Percentiles rank a stretch among this genome's conserved stretches.
phyloP scores from a whole-genome alignment of 2,797 vertebrate species.

The Pachyuromys duprasi region DNA sequence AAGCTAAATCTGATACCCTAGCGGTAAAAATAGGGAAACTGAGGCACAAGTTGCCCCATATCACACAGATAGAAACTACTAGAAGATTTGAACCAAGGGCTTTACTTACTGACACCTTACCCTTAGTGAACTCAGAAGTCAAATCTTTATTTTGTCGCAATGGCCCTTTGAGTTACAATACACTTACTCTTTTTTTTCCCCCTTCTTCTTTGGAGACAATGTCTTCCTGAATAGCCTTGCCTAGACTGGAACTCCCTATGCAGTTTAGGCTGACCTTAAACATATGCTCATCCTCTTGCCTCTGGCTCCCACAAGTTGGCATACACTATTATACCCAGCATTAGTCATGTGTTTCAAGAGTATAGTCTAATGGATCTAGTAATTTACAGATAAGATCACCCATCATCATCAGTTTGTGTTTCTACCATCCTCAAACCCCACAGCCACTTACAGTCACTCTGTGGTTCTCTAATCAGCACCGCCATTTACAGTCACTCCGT shows the following conservation, averaged over 20 bases:
- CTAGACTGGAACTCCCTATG: neutral
- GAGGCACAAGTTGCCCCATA: neutral
- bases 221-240: neutral
- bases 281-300: neutral
- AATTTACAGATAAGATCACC: neutral
- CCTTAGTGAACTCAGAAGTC: neutral
- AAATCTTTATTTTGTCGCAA: neutral
- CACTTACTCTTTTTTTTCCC: neutral
- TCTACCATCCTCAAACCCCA: neutral
- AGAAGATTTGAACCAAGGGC: neutral
- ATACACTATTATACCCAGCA: neutral
- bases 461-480: neutral
- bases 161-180: neutral
- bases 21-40: neutral
- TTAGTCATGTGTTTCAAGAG: neutral
- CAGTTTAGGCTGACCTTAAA: neutral
- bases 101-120: neutral
- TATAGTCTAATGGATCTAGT: neutral
- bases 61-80: neutral
- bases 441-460: neutral
- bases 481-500: neutral
- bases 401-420: neutral
- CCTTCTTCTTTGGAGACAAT: neutral
- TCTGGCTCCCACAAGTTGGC: neutral
- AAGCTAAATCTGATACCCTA: neutral